These are phyloP conservation scores for Sebastes hubbsi DNA, from an alignment of 2,797 vertebrate genomes.

Conservation along the genomic window DNA sequence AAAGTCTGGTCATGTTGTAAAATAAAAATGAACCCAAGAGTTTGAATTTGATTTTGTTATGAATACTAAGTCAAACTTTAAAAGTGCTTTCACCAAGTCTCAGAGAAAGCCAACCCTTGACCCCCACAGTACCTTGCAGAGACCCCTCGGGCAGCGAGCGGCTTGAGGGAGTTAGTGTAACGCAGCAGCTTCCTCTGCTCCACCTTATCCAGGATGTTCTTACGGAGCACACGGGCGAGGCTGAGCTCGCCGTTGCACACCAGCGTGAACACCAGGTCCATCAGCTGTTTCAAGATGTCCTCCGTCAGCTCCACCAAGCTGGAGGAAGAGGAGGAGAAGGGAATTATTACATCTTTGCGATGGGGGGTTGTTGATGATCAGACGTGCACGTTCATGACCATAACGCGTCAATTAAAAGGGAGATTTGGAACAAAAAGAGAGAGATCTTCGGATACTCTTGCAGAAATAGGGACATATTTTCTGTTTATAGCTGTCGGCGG, in stretches of 20 bases:
- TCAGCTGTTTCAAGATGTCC: conserved; percentile 95
- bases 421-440: not conserved
- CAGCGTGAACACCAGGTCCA: conserved; percentile 95
- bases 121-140: conserved; percentile 89
- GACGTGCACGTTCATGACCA: not conserved
- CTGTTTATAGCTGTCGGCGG: not conserved
- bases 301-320: conserved; percentile 97
- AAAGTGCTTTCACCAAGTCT: not conserved
- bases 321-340: not conserved
- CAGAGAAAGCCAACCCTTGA: not conserved
- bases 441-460: not conserved
- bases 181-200: conserved; percentile 94
- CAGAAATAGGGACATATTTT: not conserved
- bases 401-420: not conserved
- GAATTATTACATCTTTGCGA: not conserved
- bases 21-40: not conserved
- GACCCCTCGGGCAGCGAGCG: conserved; percentile 92
- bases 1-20: not conserved
- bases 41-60: not conserved
- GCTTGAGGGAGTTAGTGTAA: conserved; percentile 91
- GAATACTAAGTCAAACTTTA: not conserved
- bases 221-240: conserved; percentile 93
- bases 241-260: conserved; percentile 97
- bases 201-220: conserved; percentile 97
- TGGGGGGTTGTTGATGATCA: not conserved